These are phyloP conservation scores for Drosophila leonis DNA, from an alignment of 2,888 invertebrate species.

Conservation along the genomic window DNA sequence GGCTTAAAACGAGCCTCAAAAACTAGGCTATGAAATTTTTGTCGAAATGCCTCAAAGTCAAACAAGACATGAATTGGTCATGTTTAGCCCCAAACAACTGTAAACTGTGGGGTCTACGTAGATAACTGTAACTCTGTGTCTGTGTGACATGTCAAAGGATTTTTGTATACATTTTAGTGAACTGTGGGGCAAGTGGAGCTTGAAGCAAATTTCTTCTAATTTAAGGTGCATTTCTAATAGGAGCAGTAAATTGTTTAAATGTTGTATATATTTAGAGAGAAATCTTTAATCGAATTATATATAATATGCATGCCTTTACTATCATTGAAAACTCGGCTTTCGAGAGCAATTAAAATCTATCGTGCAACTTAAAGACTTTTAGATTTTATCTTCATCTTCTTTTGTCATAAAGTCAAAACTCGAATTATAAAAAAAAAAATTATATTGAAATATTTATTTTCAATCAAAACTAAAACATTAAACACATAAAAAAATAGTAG, in stretches of 20 bases:
- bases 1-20: background rate
- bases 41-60: conserved; percentile 62
- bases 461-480: no score
- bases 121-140: background rate
- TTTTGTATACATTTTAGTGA: conserved; percentile 25
- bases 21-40: conserved; percentile 48
- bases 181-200: conserved; percentile 27
- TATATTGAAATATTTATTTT: no score
- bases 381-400: no score
- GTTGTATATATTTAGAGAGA: no score
- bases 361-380: no score
- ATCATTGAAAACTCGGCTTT: no score
- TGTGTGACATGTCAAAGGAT: conserved; percentile 34
- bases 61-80: conserved; percentile 62
- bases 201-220: conserved; percentile 13
- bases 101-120: background rate
- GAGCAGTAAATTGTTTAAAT: background rate
- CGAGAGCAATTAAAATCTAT: no score
- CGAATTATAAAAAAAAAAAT: no score
- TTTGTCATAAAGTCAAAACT: no score
- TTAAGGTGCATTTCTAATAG: background rate
- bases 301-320: no score
- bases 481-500: no score
- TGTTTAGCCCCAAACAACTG: conserved; percentile 33
- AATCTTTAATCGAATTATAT: no score